Conservation (phyloP, 2,113 vertebrate genomes). For the Tonatia bakeri region DNA sequence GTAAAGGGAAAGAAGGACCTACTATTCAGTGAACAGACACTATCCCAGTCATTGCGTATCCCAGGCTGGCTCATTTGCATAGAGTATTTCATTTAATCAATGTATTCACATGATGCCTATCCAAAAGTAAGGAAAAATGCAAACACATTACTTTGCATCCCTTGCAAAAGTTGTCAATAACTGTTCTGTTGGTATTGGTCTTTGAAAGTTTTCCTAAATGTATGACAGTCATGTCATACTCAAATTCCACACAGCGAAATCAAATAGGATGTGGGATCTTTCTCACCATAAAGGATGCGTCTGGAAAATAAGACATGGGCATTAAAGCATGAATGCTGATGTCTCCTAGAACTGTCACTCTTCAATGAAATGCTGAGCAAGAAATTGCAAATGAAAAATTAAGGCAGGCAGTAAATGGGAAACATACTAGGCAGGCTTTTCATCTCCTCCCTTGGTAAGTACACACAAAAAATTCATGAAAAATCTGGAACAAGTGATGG, state of each 20-base stretch:
- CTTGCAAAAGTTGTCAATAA: neutral
- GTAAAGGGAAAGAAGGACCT: neutral
- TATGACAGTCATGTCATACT: neutral
- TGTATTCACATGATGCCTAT: neutral
- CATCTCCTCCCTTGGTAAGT: neutral
- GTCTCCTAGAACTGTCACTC: neutral
- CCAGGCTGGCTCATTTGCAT: neutral
- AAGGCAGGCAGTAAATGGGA: neutral
- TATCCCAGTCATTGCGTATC: neutral
- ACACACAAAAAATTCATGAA: neutral
- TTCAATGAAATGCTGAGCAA: neutral
- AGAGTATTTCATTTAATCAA: neutral
- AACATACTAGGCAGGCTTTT: neutral
- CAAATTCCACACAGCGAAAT: neutral
- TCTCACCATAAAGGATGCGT: neutral
- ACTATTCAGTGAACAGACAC: neutral
- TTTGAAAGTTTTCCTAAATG: neutral
- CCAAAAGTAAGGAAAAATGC: neutral
- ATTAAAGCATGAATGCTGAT: neutral
- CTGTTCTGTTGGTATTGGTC: neutral
- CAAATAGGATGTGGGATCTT: neutral
- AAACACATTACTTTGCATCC: neutral
- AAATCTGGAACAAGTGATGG: neutral
- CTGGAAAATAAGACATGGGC: neutral
- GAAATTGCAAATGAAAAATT: neutral